Base-by-base conservation (phyloP, 1,140 invertebrate species). In the Drosophila gunungcola region DNA sequence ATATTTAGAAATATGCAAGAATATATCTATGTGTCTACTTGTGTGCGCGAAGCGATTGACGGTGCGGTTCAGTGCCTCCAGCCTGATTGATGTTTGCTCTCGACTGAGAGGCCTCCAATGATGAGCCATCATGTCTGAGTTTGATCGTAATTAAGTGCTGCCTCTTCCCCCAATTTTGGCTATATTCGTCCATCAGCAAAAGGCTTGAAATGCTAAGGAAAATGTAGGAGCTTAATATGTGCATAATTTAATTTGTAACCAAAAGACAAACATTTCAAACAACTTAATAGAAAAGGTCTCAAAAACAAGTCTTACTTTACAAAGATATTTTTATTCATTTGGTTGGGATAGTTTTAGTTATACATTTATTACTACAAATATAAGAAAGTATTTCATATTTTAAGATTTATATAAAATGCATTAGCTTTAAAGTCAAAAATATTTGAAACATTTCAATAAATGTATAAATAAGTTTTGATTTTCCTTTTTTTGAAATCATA, bases 1-100 rank as follows among this genome's bases (percentile, higher is more conserved):
- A 43, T 25, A 39, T 46, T 29, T 61, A 49, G 12, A 38, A 38
- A 25, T 25, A 49, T 49, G 29, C 38, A 29, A 7, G 43, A 41
- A 4, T 25, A 27, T 41, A 74, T 56, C 9, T 10, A 10, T 53
- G 46, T 12, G 49, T 34, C 70, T 21, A 48, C 60, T 63, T 61
- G 32, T 41, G 34, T 38, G 48, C 12, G 53, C 39, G 27, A 60
- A 72, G 45, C 41, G 25, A 61, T 73, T 73, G 67, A 16, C 67
- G 41, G 46, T 25, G 32, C 36, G 68, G 67, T 39, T 64, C 52
- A 64, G 27, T 56, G 60, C 43, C 51, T 51, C 4, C 6, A 12
- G 49, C 16, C 68, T 72, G 73, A 75, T 75, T 75, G 73, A 75
- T 75, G 73, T 67, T 75, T 75, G 52, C 73, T 57, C 60, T 57